phyloP scores from a whole-genome alignment of 1,140 invertebrate species.

The Drosophila tristis region DNA sequence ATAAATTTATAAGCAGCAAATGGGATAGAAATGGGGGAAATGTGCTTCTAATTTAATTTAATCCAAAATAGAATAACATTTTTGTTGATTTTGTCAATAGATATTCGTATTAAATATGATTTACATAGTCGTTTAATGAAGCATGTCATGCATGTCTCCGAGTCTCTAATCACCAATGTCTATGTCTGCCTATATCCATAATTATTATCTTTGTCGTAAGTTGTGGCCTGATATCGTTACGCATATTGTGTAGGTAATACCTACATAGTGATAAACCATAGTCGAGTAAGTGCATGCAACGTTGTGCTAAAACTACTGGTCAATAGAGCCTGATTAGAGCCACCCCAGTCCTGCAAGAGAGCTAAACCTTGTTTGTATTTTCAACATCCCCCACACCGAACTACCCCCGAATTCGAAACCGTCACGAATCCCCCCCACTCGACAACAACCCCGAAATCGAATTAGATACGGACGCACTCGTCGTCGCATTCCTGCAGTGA shows the following conservation, averaged over 20 bases:
- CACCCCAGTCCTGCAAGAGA: conserved; percentile 53
- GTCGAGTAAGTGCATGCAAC: conserved; percentile 60
- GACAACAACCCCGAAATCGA: conserved; percentile 16
- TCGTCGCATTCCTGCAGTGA: conserved; percentile 76
- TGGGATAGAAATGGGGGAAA: background rate
- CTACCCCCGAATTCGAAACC: conserved; percentile 13
- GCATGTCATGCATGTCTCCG: conserved; percentile 52
- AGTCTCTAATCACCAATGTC: conserved; percentile 40
- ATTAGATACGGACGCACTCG: conserved; percentile 58
- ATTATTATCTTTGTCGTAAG: conserved; percentile 15
- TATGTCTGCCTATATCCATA: conserved; percentile 29
- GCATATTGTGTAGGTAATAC: conserved; percentile 53
- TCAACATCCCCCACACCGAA: conserved; percentile 27
- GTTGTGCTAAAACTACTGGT: conserved; percentile 48
- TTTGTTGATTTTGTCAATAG: conserved; percentile 43
- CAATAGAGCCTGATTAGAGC: conserved; percentile 45
- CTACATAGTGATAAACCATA: conserved; percentile 57
- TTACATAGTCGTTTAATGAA: conserved; percentile 40
- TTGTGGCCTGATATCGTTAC: conserved; percentile 32
- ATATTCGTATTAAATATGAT: conserved; percentile 54
- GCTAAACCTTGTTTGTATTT: conserved; percentile 70
- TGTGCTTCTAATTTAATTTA: conserved; percentile 58
- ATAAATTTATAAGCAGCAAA: conserved; percentile 47
- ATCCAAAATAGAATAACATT: conserved; percentile 24
- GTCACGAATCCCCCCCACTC: conserved; percentile 15